Evolutionary conservation across 1,140 invertebrate species (phyloP).

Genomic region (Ericerus pela): DNA sequence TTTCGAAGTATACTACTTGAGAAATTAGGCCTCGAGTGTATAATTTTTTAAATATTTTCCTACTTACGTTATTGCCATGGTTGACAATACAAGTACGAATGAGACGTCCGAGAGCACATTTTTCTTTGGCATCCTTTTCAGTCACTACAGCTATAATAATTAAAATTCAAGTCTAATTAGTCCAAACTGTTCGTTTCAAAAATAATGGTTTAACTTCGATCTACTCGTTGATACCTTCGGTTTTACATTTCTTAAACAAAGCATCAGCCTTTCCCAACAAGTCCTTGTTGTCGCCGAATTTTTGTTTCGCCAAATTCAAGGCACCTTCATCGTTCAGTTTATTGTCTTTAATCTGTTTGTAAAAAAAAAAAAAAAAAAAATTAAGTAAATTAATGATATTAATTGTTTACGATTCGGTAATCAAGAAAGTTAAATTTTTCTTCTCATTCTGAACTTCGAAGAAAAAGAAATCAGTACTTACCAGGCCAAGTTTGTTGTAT

Average conservation of each 20-base stretch:
- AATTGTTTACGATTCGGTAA: slow-evolving; percentile 19
- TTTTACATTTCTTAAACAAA: slow-evolving; percentile 21
- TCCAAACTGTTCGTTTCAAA: neutral
- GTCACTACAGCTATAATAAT: too few relatives aligned
- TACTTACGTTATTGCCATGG: slow-evolving; percentile 23
- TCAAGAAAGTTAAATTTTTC: slow-evolving; percentile 19
- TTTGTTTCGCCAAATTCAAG: slow-evolving; percentile 16
- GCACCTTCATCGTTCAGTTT: slow-evolving; percentile 19
- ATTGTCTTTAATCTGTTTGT: neutral
- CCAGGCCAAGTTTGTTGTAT: slow-evolving; percentile 22
- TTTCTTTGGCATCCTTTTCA: slow-evolving; percentile 21
- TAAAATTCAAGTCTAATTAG: neutral
- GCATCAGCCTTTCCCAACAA: slow-evolving; percentile 19
- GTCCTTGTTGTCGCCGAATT: slow-evolving; percentile 18
- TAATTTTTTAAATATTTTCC: neutral
- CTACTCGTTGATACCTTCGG: slow-evolving; percentile 18
- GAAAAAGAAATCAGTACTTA: slow-evolving; percentile 18
- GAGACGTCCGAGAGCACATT: slow-evolving; percentile 22
- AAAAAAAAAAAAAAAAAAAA: neutral
- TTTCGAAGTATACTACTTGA: neutral
- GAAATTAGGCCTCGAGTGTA: neutral
- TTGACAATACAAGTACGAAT: slow-evolving; percentile 24
- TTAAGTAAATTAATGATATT: too few relatives aligned
- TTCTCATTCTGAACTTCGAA: slow-evolving; percentile 17
- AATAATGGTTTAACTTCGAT: neutral